Conservation (phyloP, 1,140 invertebrate genomes). For the Phthorimaea operculella region DNA sequence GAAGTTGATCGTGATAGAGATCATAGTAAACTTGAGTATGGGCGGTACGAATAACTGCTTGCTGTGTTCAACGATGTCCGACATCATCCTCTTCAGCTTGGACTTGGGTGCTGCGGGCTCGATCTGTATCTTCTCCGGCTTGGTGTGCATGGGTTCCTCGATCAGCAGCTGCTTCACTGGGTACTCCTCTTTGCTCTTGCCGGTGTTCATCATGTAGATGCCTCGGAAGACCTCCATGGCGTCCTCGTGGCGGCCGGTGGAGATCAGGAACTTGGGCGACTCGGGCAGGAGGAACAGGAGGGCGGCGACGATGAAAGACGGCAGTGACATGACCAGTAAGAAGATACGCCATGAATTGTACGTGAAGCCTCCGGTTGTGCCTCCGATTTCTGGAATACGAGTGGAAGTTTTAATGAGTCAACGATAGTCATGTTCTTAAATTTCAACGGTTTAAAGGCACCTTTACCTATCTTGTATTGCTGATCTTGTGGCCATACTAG, state of each 20-base stretch:
- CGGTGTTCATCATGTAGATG: conserved; percentile 85
- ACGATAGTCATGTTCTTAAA: too few relatives aligned
- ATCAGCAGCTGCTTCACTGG: conserved; percentile 81
- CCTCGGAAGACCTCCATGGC: conserved; percentile 81
- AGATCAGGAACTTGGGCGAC: conserved; percentile 89
- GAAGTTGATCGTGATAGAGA: conserved; percentile 88
- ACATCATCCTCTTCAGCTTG: conserved; percentile 74
- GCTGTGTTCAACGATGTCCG: conserved; percentile 82
- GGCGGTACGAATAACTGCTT: conserved; percentile 81
- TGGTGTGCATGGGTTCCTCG: conserved; percentile 70
- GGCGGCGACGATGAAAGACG: conserved; percentile 85
- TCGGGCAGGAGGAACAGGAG: conserved; percentile 89
- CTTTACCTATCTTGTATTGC: too few relatives aligned
- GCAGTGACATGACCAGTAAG: conserved; percentile 85
- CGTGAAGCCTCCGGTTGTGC: conserved; percentile 73
- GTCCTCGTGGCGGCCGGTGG: conserved; percentile 79
- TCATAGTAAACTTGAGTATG: conserved; percentile 82
- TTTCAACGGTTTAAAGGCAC: too few relatives aligned
- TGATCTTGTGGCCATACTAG: too few relatives aligned
- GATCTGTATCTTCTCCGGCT: conserved; percentile 60
- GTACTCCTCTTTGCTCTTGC: conserved; percentile 77
- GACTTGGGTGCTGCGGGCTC: conserved; percentile 41
- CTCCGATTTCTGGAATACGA: conserved; percentile 71
- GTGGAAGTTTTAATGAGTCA: too few relatives aligned
- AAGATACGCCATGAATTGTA: conserved; percentile 95